phyloP scores from a whole-genome alignment of 2,888 invertebrate species.

The Cynaeus angustus region DNA sequence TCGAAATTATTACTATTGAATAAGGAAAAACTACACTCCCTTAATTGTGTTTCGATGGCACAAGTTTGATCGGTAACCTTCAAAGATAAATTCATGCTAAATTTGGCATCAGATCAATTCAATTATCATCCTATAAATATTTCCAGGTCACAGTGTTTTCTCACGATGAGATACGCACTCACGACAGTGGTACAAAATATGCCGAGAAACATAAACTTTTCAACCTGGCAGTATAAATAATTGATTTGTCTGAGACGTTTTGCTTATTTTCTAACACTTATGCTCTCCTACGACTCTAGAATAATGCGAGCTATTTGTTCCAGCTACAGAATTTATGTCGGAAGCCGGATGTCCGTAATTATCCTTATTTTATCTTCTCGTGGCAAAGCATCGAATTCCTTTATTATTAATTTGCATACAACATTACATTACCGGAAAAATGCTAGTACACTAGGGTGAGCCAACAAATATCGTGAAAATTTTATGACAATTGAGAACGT shows the following conservation, averaged over 20 bases:
- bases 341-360: constrained; percentile 18
- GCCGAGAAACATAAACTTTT: constrained; percentile 1
- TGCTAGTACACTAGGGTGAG: not conserved
- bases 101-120: not conserved
- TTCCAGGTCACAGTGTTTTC: not conserved
- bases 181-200: not conserved
- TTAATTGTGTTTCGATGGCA: too few relatives aligned
- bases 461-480: not conserved
- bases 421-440: constrained; percentile 8
- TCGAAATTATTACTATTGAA: too few relatives aligned
- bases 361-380: constrained; percentile 9
- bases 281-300: not conserved
- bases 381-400: constrained; percentile 6
- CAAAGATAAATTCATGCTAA: too few relatives aligned
- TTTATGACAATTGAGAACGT: not conserved
- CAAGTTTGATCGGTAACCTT: too few relatives aligned
- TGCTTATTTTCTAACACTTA: constrained; percentile 1
- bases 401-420: constrained; percentile 12
- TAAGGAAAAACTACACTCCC: too few relatives aligned
- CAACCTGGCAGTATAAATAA: not conserved
- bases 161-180: not conserved
- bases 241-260: constrained; percentile 6
- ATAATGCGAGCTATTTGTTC: constrained; percentile 15
- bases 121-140: not conserved
- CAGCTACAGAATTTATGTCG: constrained; percentile 10